A percentile compares a stretch with the other conserved stretches of the same genome.
Evolutionary conservation across 2,797 vertebrate species (phyloP).

Genomic region (Vespertilio murinus): DNA sequence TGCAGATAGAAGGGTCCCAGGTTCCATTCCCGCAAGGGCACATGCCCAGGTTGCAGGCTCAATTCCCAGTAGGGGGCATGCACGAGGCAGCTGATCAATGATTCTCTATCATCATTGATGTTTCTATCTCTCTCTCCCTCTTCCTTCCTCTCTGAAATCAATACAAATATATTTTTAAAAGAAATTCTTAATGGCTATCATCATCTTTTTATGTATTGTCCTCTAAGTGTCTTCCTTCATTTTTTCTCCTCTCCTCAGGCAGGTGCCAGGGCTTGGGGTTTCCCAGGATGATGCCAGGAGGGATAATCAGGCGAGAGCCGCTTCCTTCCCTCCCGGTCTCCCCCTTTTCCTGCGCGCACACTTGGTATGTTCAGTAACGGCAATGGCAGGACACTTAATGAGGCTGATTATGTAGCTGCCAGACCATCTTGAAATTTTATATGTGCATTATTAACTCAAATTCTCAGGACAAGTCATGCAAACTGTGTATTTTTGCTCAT

Average conservation of each 20-base stretch:
- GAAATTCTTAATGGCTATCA: not conserved
- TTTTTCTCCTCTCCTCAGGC: not conserved
- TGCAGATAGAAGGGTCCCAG: too few relatives aligned
- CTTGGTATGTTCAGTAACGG: not conserved
- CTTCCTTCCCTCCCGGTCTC: not conserved
- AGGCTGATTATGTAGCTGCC: not conserved
- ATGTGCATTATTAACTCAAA: not conserved
- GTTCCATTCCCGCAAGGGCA: too few relatives aligned
- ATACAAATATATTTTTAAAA: not conserved
- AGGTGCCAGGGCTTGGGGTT: not conserved
- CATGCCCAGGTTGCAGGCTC: too few relatives aligned
- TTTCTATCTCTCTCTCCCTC: too few relatives aligned
- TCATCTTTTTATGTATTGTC: not conserved
- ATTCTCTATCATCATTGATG: too few relatives aligned
- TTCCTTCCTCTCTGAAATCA: too few relatives aligned
- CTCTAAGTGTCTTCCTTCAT: not conserved
- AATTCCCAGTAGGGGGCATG: too few relatives aligned
- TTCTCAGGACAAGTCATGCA: not conserved
- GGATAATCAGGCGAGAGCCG: not conserved
- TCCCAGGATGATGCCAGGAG: not conserved
- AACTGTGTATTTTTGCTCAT: not conserved
- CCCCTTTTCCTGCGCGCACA: not conserved
- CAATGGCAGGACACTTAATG: not conserved
- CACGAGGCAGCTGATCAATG: too few relatives aligned
- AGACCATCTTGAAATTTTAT: not conserved